A percentile compares a stretch with the other conserved stretches of the same genome.
These are phyloP conservation scores for Rhopilema esculentum DNA, from an alignment of 30 jellyfish, hydroid and myxozoan genomes.

Conservation along the genomic window DNA sequence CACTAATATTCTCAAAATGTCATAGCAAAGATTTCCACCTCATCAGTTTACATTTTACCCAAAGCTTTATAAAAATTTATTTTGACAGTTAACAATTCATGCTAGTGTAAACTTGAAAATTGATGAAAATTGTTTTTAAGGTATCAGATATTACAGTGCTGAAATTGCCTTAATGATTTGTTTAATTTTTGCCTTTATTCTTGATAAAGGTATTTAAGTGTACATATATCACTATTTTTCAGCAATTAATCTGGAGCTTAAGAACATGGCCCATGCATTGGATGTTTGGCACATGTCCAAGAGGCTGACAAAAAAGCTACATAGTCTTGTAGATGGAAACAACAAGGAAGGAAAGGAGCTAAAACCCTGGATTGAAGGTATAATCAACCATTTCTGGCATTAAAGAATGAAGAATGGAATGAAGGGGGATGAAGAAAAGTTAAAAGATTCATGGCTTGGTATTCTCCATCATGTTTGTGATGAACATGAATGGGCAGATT, in stretches of 20 bases:
- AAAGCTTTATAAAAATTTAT: neutral
- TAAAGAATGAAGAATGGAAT: neutral
- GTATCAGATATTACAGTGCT: neutral
- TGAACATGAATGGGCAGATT: slow-evolving; percentile 12
- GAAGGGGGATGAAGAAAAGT: slow-evolving; percentile 27
- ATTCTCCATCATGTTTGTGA: slow-evolving; percentile 11
- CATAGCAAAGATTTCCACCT: neutral
- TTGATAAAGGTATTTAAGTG: neutral
- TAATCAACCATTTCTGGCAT: slow-evolving; percentile 41
- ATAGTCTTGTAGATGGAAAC: slow-evolving; percentile 11
- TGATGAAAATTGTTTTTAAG: too few relatives aligned
- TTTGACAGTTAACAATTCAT: neutral
- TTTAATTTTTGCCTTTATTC: neutral
- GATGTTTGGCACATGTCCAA: slow-evolving; percentile 22
- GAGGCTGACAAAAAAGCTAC: slow-evolving; percentile 23
- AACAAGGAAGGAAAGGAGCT: slow-evolving; percentile 21
- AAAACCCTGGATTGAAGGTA: slow-evolving; percentile 21
- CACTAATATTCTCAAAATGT: neutral
- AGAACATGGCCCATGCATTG: slow-evolving; percentile 14
- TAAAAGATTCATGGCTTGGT: slow-evolving; percentile 23
- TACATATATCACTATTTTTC: neutral
- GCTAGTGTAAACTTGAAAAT: neutral
- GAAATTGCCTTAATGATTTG: neutral
- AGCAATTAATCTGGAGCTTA: slow-evolving; percentile 3
- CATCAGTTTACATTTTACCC: neutral